Base-by-base conservation (phyloP, 1,140 invertebrate genomes). In the Tetramorium parvispinum region DNA sequence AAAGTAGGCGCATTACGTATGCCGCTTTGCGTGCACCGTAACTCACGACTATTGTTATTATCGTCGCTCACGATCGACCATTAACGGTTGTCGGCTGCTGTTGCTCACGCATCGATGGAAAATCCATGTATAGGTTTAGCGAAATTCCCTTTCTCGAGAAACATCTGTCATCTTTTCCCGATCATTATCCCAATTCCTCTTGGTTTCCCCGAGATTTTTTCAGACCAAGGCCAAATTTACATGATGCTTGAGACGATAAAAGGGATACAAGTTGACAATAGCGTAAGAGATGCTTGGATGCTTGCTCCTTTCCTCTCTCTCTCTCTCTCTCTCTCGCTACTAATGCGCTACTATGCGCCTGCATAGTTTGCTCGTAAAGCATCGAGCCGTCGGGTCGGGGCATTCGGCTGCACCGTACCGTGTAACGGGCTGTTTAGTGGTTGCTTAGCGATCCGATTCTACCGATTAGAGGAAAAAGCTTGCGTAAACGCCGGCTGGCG, bases 391-490 rank as follows among this genome's bases (percentile, higher is more conserved):
- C 75, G 51, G 57, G 27, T 32, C 81, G 82, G 82, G 85, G 88
- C 85, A 85, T 85, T 91, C 85, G 86, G 73, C 85, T 88, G 76
- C 90, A 79, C 73, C 78, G 90, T 87, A 89, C 71, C 89, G 88
- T 90, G 91, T 92, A 91, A 93, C 91, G 51, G 85, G 86, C 87
- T 91, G 86, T 92, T 93, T 93, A 93, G 89, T 86, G 81, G 88
- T 68, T 87, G 88, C 87, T 92, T 91, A 92, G 88, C 89, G 91
- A 93, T 93, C 87, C 88, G 91, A 93, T 93, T 93, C 88, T 91
- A 86, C 87, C 87, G 91, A 93, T 93, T 93, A 91, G 91, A 86
- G 89, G 75, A 90, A 92, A 92, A 92, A 79, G 75, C 85, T 92
- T 92, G 89, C 92, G 91, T 90, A 93, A 92, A 86, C 88, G 79